These are phyloP conservation scores for Macquaria australasica DNA, from an alignment of 2,113 vertebrate species.

Conservation along the genomic window DNA sequence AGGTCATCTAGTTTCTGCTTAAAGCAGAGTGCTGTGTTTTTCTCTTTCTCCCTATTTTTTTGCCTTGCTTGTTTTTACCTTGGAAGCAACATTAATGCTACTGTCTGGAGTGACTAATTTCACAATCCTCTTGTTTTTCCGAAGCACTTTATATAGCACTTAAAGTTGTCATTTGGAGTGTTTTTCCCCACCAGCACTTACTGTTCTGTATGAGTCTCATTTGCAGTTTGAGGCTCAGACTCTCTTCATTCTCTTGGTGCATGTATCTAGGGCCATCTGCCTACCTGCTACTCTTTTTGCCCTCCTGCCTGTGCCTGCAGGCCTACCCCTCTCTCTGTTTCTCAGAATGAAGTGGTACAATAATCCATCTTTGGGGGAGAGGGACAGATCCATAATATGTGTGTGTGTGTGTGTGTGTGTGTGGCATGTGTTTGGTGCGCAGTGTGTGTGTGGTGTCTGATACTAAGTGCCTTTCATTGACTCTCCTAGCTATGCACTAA, in stretches of 20 bases:
- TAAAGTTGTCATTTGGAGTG: slow-evolving; percentile 63
- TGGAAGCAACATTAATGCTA: slow-evolving; percentile 30
- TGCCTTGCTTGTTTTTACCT: slow-evolving; percentile 34
- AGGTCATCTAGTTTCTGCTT: not conserved
- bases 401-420: slow-evolving; percentile 22
- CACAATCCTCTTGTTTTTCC: slow-evolving; percentile 61
- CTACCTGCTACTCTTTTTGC: slow-evolving; percentile 15
- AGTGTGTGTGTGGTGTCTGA: slow-evolving; percentile 11
- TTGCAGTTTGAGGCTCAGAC: slow-evolving; percentile 54
- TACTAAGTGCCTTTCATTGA: slow-evolving; percentile 53
- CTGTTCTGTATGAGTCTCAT: slow-evolving; percentile 58
- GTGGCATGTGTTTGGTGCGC: not conserved
- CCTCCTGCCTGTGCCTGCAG: slow-evolving; percentile 38
- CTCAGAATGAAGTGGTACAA: slow-evolving; percentile 50
- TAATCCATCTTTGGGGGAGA: slow-evolving; percentile 62
- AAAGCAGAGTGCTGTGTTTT: slow-evolving; percentile 3
- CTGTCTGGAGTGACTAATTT: slow-evolving; percentile 60
- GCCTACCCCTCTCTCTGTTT: slow-evolving; percentile 43
- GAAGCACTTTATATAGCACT: slow-evolving; percentile 58
- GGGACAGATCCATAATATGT: slow-evolving; percentile 57
- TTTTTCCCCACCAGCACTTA: slow-evolving; percentile 40
- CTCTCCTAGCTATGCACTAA: slow-evolving; percentile 40
- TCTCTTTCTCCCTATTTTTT: not conserved
- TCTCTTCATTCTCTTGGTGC: slow-evolving; percentile 21
- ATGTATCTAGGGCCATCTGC: slow-evolving; percentile 33